Evolutionary conservation across 2,113 vertebrate species (phyloP), one percentile per base, ranked within the genome.

Genomic region (Nanorana parkeri): DNA sequence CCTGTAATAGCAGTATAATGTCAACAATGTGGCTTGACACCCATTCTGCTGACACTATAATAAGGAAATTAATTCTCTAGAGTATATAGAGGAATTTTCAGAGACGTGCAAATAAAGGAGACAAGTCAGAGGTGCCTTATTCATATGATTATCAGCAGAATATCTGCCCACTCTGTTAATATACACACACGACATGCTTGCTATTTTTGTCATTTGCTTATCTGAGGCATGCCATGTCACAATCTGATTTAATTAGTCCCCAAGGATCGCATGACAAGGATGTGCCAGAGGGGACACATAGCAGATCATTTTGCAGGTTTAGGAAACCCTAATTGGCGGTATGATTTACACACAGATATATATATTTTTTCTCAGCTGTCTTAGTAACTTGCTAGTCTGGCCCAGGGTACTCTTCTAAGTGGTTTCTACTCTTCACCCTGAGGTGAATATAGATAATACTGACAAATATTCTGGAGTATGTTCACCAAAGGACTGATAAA

Each of bases 221-320:
- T 73, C 29, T 74, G n/a, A 67, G 58, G 36, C 41, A 66, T 75
- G 52, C 60, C 19, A 58, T 81, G 61, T 81, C 80, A 74, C 80
- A 67, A 55, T 81, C 26, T 81, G 80, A 58, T 56, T 65, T 81
- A 81, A 81, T 81, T 81, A 81, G 26, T 81, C 80, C 61, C 51
- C 28, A 17, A 52, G 61, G 69, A 81, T 60, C 51, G 28, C 36
- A 61, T 81, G 80, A 67, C 69, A 81, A 26, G 28, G 41, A n/a
- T 55, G 20, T 67, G 69, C 80, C 80, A 58, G 51, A 75, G 80
- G 80, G 69, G 69, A 81, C 80, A 81, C 61, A 74, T 20, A 54
- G 28, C 28, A 81, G 58, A 81, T 75, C 51, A 75, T 74, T 81
- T 26, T 74, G 47, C 26, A 66, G 21, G 26, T 75, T 66, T 81